phyloP scores from a whole-genome alignment of 1,140 invertebrate genomes.

The Agrypnia vestita region DNA sequence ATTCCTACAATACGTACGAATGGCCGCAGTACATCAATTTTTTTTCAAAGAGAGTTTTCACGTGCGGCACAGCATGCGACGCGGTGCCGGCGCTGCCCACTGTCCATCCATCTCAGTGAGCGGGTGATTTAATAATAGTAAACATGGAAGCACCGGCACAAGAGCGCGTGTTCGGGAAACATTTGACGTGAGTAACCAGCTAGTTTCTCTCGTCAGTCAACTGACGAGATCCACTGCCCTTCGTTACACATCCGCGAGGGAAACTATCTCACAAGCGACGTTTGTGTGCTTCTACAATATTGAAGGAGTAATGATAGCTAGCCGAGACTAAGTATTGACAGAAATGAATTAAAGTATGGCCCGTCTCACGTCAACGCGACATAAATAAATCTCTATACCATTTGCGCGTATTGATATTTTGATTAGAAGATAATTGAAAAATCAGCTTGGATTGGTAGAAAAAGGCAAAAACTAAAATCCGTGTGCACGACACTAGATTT shows the following conservation, averaged over 20 bases:
- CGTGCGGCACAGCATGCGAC: slow-evolving; percentile 25
- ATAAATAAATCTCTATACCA: too few relatives aligned
- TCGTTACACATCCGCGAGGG: background rate
- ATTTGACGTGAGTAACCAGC: background rate
- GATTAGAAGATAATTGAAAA: too few relatives aligned
- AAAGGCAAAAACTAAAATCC: too few relatives aligned
- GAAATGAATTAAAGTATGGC: too few relatives aligned
- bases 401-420: too few relatives aligned
- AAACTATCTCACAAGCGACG: too few relatives aligned
- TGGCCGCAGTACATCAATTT: background rate
- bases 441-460: too few relatives aligned
- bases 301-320: too few relatives aligned
- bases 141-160: slow-evolving; percentile 13
- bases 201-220: slow-evolving; percentile 4
- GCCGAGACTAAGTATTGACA: too few relatives aligned
- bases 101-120: slow-evolving; percentile 16
- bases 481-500: too few relatives aligned
- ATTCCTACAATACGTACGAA: background rate
- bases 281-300: too few relatives aligned
- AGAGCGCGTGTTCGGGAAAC: background rate
- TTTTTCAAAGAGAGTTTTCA: slow-evolving; percentile 23
- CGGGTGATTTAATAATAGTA: slow-evolving; percentile 15
- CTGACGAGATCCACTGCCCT: background rate
- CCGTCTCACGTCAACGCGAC: too few relatives aligned
- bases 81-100: background rate